Percentiles rank a stretch among this genome's conserved stretches.
These are phyloP conservation scores for Suillia variegata DNA, from an alignment of 2,888 invertebrate genomes.

Conservation along the genomic window DNA sequence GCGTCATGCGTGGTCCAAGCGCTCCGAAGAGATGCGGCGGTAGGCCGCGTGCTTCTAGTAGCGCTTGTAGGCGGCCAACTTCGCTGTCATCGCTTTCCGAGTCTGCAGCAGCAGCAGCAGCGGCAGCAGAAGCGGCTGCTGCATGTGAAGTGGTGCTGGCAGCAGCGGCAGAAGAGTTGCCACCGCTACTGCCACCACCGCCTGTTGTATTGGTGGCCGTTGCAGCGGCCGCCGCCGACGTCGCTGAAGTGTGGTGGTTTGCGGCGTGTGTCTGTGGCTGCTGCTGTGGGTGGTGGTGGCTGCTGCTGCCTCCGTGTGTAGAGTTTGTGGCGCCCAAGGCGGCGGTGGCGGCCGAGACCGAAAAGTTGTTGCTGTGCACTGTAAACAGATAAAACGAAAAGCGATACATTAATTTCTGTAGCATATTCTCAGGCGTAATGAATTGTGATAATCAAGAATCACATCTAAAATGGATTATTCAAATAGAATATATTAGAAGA, in stretches of 20 bases:
- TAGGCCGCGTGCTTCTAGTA: slow-evolving; percentile 91
- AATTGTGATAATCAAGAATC: too few species aligned
- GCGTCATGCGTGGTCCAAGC: slow-evolving; percentile 95
- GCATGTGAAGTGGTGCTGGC: slow-evolving; percentile 24
- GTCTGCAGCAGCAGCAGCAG: slow-evolving; percentile 54
- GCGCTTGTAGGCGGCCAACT: slow-evolving; percentile 91
- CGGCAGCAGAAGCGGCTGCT: slow-evolving; percentile 31
- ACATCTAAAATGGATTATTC: too few species aligned
- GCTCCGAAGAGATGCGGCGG: slow-evolving; percentile 98
- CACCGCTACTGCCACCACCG: slow-evolving; percentile 41
- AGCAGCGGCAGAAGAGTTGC: slow-evolving; percentile 5
- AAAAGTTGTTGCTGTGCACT: slow-evolving; percentile 38
- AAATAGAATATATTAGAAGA: too few species aligned
- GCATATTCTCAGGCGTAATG: too few species aligned
- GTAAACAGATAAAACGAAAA: not conserved
- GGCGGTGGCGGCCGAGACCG: not conserved
- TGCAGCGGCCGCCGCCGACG: slow-evolving; percentile 24
- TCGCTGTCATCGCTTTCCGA: slow-evolving; percentile 91
- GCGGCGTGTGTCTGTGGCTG: slow-evolving; percentile 19
- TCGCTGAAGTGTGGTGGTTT: slow-evolving; percentile 25
- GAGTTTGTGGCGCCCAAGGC: slow-evolving; percentile 37
- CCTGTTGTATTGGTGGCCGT: slow-evolving; percentile 40
- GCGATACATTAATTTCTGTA: too few species aligned
- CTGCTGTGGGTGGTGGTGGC: slow-evolving; percentile 18
- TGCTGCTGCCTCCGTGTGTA: slow-evolving; percentile 34